Evolutionary conservation across 2,888 invertebrate genomes (phyloP), one percentile per base, ranked within the genome.

Genomic region (Hirtodrosophila histrioides): DNA sequence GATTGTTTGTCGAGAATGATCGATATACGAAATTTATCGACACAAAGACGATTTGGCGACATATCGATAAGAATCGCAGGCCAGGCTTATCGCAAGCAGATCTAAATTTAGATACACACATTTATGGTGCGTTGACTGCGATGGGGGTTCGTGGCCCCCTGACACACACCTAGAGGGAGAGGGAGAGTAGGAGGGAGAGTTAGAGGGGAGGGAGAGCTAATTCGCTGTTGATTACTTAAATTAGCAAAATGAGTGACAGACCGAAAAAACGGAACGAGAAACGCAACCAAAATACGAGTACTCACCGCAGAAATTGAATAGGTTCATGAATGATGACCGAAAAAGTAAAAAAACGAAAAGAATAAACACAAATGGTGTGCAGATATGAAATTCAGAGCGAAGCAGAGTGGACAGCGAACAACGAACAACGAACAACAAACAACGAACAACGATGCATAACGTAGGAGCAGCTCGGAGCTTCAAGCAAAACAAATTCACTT

Each of bases 171-270:
- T 17, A 41, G 41, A 11, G 7, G 12, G 12, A 23, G 23, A 48
- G 37, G 3, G 46, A 37, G 45, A 41, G 54, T 36, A 10, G 23
- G 43, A 10, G 23, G 9, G 12, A n/a, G 45, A 9, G 11, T 24
- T n/a, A 11, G 12, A n/a, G 39, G 11, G 29, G 27, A 5, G 17
- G 10, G 11, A 12, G n/a, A 11, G 61, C 80, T 68, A 79, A 86
- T 85, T 82, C 75, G 62, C 62, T 46, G 78, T 88, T 85, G 81
- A 85, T 88, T 88, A 76, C 54, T 66, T 88, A 84, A 88, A 88
- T 85, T 86, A 88, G 80, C 64, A 41, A 81, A 70, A 70, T 88
- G 88, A 84, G 86, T 84, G 84, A 84, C 86, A 84, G 76, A 64
- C 74, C 57, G 39, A 66, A 68, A 40, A 39, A 49, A 50, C 44